Conservation (phyloP, 2,888 invertebrate genomes). For the Apocheima hispidaria region DNA sequence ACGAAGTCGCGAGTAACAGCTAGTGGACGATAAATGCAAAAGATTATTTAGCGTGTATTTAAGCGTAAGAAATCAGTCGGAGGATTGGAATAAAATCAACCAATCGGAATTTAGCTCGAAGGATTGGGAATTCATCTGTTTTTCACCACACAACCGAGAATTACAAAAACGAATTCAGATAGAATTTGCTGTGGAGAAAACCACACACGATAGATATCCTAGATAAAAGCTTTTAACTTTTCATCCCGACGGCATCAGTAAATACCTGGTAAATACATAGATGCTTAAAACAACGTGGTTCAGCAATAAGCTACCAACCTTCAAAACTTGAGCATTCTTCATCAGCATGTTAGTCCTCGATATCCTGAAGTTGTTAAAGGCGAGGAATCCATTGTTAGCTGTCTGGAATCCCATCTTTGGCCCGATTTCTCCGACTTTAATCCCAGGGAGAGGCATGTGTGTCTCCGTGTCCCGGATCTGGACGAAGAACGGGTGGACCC, state of each 20-base stretch:
- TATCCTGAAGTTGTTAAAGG: constrained; percentile 93
- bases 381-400: constrained; percentile 96
- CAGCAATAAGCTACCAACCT: constrained; percentile 73
- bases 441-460: constrained; percentile 93
- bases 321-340: constrained; percentile 94
- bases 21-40: no score
- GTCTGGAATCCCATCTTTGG: constrained; percentile 95
- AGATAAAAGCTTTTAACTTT: background rate
- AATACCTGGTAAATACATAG: background rate
- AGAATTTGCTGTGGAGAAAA: no score
- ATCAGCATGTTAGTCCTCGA: constrained; percentile 96
- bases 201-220: background rate
- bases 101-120: no score
- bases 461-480: constrained; percentile 94
- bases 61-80: no score
- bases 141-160: no score
- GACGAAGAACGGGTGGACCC: constrained; percentile 96
- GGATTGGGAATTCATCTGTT: no score
- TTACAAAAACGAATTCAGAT: no score
- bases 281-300: no score
- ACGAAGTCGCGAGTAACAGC: no score
- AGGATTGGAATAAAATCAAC: no score
- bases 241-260: background rate
- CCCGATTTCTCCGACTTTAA: constrained; percentile 97
- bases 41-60: no score